Evolutionary conservation across 2,113 vertebrate species (phyloP).

Genomic region (Nanorana parkeri): DNA sequence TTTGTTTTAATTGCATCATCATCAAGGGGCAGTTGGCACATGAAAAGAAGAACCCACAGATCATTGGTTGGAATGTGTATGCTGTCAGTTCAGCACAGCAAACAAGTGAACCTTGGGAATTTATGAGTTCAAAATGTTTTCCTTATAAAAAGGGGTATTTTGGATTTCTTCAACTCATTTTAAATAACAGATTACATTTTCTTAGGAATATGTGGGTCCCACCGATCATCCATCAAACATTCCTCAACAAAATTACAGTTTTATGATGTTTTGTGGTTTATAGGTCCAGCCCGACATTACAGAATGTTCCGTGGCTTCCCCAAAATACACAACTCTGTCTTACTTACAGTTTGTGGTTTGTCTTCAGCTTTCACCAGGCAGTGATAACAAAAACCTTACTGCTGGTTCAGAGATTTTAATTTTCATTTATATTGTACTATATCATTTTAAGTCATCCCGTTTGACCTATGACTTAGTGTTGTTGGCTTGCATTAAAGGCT

Average conservation of each 20-base stretch:
- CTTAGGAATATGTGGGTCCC: slow-evolving; percentile 31
- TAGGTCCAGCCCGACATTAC: slow-evolving; percentile 22
- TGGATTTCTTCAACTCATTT: slow-evolving; percentile 25
- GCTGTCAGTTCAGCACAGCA: too few species aligned
- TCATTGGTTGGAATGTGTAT: too few species aligned
- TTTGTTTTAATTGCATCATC: too few species aligned
- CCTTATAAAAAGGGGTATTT: slow-evolving; percentile 1
- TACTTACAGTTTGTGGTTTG: slow-evolving; percentile 13
- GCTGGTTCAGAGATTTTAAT: neutral
- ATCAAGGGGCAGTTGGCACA: too few species aligned
- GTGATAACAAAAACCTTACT: neutral
- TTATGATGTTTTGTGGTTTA: slow-evolving; percentile 46
- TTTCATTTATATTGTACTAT: slow-evolving; percentile 15
- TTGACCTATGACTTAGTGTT: neutral
- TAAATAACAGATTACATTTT: slow-evolving; percentile 4
- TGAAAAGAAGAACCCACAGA: too few species aligned
- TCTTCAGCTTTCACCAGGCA: slow-evolving; percentile 1
- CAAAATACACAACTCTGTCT: neutral
- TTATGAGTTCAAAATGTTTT: slow-evolving; percentile 14
- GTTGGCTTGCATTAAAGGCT: too few species aligned
- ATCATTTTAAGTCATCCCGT: neutral
- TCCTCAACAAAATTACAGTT: slow-evolving; percentile 26
- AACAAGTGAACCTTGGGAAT: neutral
- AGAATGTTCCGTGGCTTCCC: slow-evolving; percentile 36
- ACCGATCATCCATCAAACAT: slow-evolving; percentile 28